Evolutionary conservation across 1,140 invertebrate species (phyloP), one percentile per base, ranked within the genome.

Genomic region (Portunus trituberculatus): DNA sequence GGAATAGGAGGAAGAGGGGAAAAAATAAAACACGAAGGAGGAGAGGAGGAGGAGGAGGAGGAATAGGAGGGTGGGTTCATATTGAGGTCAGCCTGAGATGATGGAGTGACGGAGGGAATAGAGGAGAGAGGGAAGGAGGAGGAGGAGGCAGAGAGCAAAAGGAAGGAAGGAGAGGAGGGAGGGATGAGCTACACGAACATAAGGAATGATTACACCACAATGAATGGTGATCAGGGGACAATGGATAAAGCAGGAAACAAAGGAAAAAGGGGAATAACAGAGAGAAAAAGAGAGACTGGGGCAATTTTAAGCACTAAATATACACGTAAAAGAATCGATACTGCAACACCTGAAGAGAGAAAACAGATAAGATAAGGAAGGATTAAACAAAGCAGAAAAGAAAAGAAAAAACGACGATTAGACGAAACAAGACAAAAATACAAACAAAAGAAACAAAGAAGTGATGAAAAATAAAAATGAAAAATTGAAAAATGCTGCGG

Each of bases 221-320:
- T 76, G n/a, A 76, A 59, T 20, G 4, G n/a, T 76, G 20, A 76
- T 76, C n/a, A 76, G 25, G 25, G 67, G n/a, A 76, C 20, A n/a
- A 7, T 1, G 20, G 67, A 76, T 12, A 76, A 20, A 76, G 67
- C 12, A 20, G 20, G 67, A 76, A 20, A 76, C 10, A 76, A 20
- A 76, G 67, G 20, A 20, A n/a, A 20, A 76, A 20, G 20, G 67
- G 20, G 7, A 46, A 28, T 39, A 25, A 46, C 32, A 88, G 45
- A 32, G 86, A 88, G 86, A 46, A 28, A 46, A 25, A 88, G 86
- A 88, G 86, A 88, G 86, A 46, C 14, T 1, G 86, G 25, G 86
- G 39, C 39, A 39, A 39, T 39, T 39, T 39, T 39, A 39, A 39
- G 6, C 39, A 39, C 39, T 39, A 39, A 39, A 39, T 39, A 39